phyloP scores from a whole-genome alignment of 2,113 vertebrate genomes.

The Clarias magur region DNA sequence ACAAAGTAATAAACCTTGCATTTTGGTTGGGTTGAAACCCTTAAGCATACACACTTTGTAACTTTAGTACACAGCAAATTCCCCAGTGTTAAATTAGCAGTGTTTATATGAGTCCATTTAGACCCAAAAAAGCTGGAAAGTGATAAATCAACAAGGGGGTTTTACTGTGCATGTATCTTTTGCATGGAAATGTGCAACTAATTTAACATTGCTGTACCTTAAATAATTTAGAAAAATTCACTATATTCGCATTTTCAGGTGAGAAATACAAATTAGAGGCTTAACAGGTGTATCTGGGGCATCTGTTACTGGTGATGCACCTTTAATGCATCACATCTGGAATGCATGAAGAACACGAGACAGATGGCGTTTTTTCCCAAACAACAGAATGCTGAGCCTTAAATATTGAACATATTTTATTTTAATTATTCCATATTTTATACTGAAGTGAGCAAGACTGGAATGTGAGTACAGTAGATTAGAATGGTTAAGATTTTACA shows the following conservation, averaged over 20 bases:
- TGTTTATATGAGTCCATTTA: too few species aligned
- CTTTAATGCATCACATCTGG: background rate
- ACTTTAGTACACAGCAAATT: background rate
- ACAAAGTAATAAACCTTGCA: background rate
- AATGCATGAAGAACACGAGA: background rate
- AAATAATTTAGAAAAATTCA: background rate
- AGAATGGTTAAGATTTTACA: background rate
- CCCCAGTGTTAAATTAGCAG: too few species aligned
- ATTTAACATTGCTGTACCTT: background rate
- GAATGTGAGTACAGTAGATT: background rate
- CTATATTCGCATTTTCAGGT: background rate
- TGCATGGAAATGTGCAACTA: too few species aligned
- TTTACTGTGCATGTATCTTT: too few species aligned
- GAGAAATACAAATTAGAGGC: background rate
- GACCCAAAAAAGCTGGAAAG: too few species aligned
- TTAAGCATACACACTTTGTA: background rate
- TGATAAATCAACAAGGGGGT: too few species aligned
- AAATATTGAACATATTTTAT: background rate
- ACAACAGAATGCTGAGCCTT: background rate
- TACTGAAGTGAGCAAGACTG: background rate
- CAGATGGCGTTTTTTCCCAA: background rate
- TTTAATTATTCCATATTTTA: background rate
- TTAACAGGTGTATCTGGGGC: background rate
- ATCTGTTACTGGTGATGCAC: background rate
- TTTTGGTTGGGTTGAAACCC: background rate